Evolutionary conservation across 2,113 vertebrate species (phyloP), one percentile per base, ranked within the genome.

Genomic region (Gnathonemus echidnorhynchus): DNA sequence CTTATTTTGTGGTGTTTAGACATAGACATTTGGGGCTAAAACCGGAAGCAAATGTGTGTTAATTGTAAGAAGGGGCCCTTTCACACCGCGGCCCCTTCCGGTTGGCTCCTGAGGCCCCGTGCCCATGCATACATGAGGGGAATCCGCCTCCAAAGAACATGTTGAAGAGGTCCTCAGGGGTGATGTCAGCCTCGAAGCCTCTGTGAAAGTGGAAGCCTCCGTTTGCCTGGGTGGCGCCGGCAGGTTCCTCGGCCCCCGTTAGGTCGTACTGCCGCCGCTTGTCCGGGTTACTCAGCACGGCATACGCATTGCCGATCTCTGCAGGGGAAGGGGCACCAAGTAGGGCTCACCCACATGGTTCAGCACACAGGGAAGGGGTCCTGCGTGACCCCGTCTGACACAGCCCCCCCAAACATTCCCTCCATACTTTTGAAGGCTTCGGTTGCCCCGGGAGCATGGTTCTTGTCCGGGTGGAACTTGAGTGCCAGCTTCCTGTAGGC

Each of bases 91-190:
- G 53, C 19, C 53, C 53, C 53, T 21, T 58, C 0, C 2, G 53
- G 21, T 8, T 8, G 53, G 21, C 53, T 8, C 5, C 1, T 0
- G 7, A 62, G 56, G 66, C 11, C 1, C 9, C 3, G 66, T 35
- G 27, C 10, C 66, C 9, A 11, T 80, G 94, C 98, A 96, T 96
- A 99, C 98, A 98, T 80, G 98, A 97, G 39, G 98, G 98, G 89
- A 99, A 99, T 39, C 98, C 98, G 46, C 98, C 98, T 11, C 98
- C 98, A 89, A 99, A 99, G 93, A 99, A 99, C 98, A 99, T 99
- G 93, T 99, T 99, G 95, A 99, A 99, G 92, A 99, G 97, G 93
- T 99, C 98, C 93, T 99, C 98, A 0, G 98, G 98, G 46, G 98
- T 99, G 93, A 99, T 99, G 93, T 99, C 98, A 0, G 98, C 98